A percentile compares a stretch with the other conserved stretches of the same genome.
Evolutionary conservation across 2,113 vertebrate genomes (phyloP).

Genomic region (Phyllostomus hastatus): DNA sequence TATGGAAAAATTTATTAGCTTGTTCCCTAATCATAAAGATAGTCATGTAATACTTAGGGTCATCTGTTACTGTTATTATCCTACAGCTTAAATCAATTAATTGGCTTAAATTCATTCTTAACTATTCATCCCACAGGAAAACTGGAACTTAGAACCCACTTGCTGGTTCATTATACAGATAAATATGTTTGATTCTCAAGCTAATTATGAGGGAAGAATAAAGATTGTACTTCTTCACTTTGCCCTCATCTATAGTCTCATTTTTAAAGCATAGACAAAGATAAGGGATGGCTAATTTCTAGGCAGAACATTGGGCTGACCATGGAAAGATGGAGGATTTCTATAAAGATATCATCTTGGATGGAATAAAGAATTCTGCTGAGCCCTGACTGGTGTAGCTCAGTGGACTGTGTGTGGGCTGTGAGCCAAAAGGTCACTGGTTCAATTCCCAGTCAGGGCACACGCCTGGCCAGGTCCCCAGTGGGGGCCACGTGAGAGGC

Average conservation of each 20-base stretch:
- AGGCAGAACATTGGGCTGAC: not conserved
- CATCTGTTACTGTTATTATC: conserved; percentile 20
- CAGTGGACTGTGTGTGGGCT: no score
- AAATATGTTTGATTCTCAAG: not conserved
- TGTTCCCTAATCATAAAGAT: conserved; percentile 9
- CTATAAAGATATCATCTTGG: not conserved
- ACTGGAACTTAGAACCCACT: not conserved
- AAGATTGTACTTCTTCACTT: not conserved
- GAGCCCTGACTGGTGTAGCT: not conserved
- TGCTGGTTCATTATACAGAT: not conserved
- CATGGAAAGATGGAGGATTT: not conserved
- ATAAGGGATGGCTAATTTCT: not conserved
- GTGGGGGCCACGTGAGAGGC: no score
- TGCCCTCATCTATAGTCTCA: not conserved
- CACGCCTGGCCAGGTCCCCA: no score
- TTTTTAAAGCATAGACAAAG: not conserved
- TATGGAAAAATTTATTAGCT: not conserved
- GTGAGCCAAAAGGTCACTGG: no score
- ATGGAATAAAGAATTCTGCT: not conserved
- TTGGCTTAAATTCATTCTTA: conserved; percentile 16
- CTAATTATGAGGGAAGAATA: not conserved
- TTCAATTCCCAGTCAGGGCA: no score
- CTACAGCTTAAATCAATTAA: conserved; percentile 22
- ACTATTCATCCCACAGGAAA: not conserved
- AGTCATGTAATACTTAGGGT: conserved; percentile 24